A percentile compares a stretch with the other conserved stretches of the same genome.
These are phyloP conservation scores for Tachyglossus aculeatus DNA, from an alignment of 2,797 vertebrate species.

Conservation along the genomic window DNA sequence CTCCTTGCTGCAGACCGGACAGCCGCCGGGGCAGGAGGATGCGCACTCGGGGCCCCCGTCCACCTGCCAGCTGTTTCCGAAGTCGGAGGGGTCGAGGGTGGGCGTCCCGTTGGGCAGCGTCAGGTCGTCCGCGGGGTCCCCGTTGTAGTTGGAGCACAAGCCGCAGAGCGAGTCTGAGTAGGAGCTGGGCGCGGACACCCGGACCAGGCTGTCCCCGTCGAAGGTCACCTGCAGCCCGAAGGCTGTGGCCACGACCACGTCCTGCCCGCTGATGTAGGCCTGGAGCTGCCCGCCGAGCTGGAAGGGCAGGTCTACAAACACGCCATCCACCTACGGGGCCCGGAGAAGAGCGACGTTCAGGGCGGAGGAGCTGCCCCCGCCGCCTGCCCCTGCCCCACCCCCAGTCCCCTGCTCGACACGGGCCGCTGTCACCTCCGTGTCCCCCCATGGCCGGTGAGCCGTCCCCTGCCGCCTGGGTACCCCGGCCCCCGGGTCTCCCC, in stretches of 20 bases:
- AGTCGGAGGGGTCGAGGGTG: conserved; percentile 30
- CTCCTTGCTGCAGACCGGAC: conserved; percentile 45
- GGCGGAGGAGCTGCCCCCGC: neutral
- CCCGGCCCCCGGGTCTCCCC: neutral
- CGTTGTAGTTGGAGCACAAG: conserved; percentile 72
- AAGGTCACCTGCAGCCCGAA: conserved; percentile 58
- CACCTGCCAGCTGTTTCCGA: conserved; percentile 67
- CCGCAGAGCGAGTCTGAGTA: conserved; percentile 68
- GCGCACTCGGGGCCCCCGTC: conserved; percentile 57
- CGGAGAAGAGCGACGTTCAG: neutral
- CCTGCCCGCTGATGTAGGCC: conserved; percentile 51
- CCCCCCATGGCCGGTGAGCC: neutral
- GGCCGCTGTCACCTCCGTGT: neutral
- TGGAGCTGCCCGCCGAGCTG: conserved; percentile 42
- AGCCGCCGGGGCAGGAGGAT: conserved; percentile 45
- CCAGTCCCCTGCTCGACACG: neutral
- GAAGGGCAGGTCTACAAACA: conserved; percentile 62
- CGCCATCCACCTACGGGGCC: conserved; percentile 66
- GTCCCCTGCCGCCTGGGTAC: neutral
- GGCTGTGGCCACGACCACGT: conserved; percentile 56
- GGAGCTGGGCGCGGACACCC: conserved; percentile 62
- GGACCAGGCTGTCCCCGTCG: conserved; percentile 54
- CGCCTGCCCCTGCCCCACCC: neutral
- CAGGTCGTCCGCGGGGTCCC: conserved; percentile 64
- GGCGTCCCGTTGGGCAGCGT: conserved; percentile 25